Conservation (phyloP, 2,113 vertebrate genomes). For the Datnioides undecimradiatus region DNA sequence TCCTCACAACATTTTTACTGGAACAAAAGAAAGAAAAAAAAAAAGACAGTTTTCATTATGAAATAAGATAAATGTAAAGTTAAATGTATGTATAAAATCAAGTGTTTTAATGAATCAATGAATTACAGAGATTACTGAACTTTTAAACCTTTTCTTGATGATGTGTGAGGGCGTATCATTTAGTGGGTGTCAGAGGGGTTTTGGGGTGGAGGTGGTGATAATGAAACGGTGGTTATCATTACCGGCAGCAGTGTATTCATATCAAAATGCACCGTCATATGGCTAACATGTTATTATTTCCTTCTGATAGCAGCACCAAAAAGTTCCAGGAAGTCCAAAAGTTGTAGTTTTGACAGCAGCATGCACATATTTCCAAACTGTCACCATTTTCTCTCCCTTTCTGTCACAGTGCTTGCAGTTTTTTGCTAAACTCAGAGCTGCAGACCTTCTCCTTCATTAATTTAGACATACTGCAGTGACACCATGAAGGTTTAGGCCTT, state of each 20-base stretch:
- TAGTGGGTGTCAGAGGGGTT: background rate
- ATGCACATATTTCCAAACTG: background rate
- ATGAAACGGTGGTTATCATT: constrained; percentile 6
- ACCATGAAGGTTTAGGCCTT: too few species aligned
- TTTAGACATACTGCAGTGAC: background rate
- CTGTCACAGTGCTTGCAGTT: background rate
- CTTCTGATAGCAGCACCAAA: background rate
- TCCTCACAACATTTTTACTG: constrained; percentile 85
- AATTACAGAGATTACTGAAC: too few species aligned
- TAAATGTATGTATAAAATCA: too few species aligned
- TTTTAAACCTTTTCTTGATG: background rate
- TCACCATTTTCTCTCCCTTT: background rate
- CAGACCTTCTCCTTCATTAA: background rate
- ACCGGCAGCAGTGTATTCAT: background rate
- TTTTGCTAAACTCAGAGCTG: background rate
- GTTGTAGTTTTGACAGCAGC: background rate
- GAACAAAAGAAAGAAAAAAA: constrained; percentile 20
- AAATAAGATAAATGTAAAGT: too few species aligned
- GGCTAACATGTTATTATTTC: background rate
- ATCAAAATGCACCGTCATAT: background rate
- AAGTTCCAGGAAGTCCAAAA: constrained; percentile 24
- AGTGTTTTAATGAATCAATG: too few species aligned
- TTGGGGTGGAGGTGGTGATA: background rate
- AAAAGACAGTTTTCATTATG: background rate
- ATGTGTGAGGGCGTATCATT: background rate